Base-by-base conservation (phyloP, 2,113 vertebrate genomes). In the Pleuronectes platessa region DNA sequence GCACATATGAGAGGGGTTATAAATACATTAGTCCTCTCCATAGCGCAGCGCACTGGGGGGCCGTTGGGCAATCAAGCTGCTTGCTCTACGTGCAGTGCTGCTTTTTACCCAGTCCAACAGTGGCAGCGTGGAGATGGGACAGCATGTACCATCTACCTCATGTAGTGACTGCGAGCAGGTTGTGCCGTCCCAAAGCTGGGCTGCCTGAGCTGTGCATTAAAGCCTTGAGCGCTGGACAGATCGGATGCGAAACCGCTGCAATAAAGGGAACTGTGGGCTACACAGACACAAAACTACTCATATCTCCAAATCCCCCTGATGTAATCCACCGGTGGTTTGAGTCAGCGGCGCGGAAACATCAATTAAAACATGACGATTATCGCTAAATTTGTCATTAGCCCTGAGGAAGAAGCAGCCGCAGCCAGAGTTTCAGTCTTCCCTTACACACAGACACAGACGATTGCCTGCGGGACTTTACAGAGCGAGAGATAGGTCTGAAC, bases 401-500 rank as follows among this genome's bases (percentile, higher is more conserved):
- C 89, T 53, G 64, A 85, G 82, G 85, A 88, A 20, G 70, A 54
- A 82, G 83, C 45, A 78, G 79, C 69, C 68, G 37, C 21, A 72
- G 78, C 63, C 76, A 85, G 70, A 79, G 80, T 81, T 59, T 73
- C 24, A 31, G 71, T 74, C 51, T 76, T 53, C 63, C 73, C 35
- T 68, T 51, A 23, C 71, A 63, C 65, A 56, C 84, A 75, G 26
- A 71, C 73, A 59, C 27, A 67, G 54, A 66, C 37, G 55, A 67
- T 67, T 63, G 90, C 91, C 86, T 82, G 49, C 49, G 78, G 86
- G 89, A 92, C 87, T 81, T 84, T 74, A 27, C 55, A 42, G 68
- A 77, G 81, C 21, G 21, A 85, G 85, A 93, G 91, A 95, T 95
- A 84, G 83, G 94, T 91, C 92, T 95, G 92, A 94, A 94, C 94